Evolutionary conservation across 2,113 vertebrate species (phyloP).

Genomic region (Ptilorrhoa leucosticta): DNA sequence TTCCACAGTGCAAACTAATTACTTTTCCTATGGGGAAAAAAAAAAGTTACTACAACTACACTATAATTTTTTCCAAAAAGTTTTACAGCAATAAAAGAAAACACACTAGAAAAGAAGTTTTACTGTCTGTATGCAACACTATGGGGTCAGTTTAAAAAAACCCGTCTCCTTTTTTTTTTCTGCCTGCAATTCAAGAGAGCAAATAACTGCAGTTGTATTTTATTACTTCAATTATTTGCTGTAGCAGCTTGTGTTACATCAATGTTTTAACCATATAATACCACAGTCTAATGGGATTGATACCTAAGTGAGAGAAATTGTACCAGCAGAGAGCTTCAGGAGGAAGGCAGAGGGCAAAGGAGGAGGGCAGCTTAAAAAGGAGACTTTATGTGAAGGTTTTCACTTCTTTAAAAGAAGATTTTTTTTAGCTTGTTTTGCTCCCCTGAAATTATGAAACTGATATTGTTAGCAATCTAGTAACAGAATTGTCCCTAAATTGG

Average conservation of each 20-base stretch:
- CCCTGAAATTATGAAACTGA: background rate
- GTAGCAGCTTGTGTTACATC: constrained; percentile 46
- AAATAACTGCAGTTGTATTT: constrained; percentile 55
- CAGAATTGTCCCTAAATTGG: background rate
- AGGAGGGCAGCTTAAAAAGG: background rate
- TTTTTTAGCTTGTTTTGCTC: background rate
- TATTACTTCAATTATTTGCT: constrained; percentile 61
- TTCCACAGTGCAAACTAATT: background rate
- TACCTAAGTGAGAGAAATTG: constrained; percentile 42
- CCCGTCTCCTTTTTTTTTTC: background rate
- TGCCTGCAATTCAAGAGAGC: constrained; percentile 8
- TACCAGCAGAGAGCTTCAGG: background rate
- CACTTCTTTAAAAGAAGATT: background rate
- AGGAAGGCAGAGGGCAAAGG: background rate
- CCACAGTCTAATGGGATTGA: constrained; percentile 33
- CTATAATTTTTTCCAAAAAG: background rate
- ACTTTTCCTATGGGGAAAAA: background rate
- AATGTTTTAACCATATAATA: constrained; percentile 41
- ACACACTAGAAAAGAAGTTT: background rate
- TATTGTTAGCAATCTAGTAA: background rate
- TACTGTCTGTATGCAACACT: background rate
- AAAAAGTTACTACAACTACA: background rate
- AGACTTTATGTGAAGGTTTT: background rate
- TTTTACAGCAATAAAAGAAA: background rate
- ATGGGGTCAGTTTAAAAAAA: background rate